Percentiles rank a stretch among this genome's conserved stretches.
These are phyloP conservation scores for Polydrusus cervinus DNA, from an alignment of 2,888 invertebrate species.

Conservation along the genomic window DNA sequence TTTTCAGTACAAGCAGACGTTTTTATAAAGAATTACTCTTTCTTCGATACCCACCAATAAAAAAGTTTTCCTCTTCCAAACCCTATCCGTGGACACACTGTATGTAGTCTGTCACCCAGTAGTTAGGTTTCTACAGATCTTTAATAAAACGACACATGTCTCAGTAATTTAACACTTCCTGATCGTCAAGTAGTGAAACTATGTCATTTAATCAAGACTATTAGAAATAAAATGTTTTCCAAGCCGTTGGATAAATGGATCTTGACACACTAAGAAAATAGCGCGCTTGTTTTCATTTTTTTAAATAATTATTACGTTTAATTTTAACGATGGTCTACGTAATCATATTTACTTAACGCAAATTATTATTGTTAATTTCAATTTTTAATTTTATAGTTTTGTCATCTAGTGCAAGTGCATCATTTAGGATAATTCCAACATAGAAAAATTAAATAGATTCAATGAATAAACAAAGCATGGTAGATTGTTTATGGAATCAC, in stretches of 20 bases:
- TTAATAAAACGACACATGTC: conserved; percentile 19
- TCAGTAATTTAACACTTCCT: conserved; percentile 52
- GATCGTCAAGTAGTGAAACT: conserved; percentile 42
- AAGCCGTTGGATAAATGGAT: conserved; percentile 44
- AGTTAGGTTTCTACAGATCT: not conserved
- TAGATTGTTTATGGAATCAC: too few species aligned
- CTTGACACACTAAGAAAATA: conserved; percentile 47
- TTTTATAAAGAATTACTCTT: too few species aligned
- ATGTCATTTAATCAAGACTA: conserved; percentile 46
- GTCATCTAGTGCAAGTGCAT: too few species aligned
- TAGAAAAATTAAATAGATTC: too few species aligned
- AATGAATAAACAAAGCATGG: too few species aligned
- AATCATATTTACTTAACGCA: not conserved
- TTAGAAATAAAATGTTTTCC: conserved; percentile 39
- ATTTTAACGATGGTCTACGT: conserved; percentile 36
- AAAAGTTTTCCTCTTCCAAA: too few species aligned
- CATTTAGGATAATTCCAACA: too few species aligned
- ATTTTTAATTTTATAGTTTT: not conserved
- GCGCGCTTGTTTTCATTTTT: conserved; percentile 28
- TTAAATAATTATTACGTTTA: conserved; percentile 42
- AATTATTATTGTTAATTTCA: not conserved
- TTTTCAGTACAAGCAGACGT: too few species aligned
- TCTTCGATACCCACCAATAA: too few species aligned
- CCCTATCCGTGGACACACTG: too few species aligned
- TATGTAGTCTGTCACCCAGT: too few species aligned